These are phyloP conservation scores for Proisotoma minuta DNA, from an alignment of 2,888 invertebrate species.

Conservation along the genomic window DNA sequence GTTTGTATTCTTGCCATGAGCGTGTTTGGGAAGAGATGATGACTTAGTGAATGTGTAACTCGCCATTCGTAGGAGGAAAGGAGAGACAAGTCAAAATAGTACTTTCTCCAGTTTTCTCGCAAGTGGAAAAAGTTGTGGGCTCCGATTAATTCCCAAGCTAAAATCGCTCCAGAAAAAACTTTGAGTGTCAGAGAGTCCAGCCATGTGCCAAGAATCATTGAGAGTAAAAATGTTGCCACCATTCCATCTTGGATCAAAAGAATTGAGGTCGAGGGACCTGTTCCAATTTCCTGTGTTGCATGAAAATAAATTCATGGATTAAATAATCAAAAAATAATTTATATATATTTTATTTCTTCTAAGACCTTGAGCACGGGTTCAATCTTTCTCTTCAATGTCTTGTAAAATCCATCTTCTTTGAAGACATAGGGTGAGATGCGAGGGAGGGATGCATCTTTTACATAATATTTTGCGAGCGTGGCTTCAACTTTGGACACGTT, in stretches of 20 bases:
- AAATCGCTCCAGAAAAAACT: constrained; percentile 36
- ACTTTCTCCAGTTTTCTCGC: constrained; percentile 47
- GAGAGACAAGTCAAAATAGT: constrained; percentile 45
- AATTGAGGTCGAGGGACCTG: constrained; percentile 33
- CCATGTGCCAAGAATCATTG: constrained; percentile 20
- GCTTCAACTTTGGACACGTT: constrained; percentile 27
- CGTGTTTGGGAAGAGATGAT: constrained; percentile 48
- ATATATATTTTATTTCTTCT: too few relatives aligned
- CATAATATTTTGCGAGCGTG: constrained; percentile 43
- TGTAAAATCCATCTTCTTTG: constrained; percentile 47
- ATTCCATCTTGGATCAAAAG: constrained; percentile 35
- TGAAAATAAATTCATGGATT: too few relatives aligned
- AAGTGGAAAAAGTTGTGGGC: constrained; percentile 49
- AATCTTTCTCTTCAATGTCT: constrained; percentile 43
- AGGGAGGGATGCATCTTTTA: constrained; percentile 34
- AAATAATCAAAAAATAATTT: too few relatives aligned
- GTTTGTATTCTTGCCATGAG: constrained; percentile 31
- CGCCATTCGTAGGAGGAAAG: constrained; percentile 48
- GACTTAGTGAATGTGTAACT: constrained; percentile 48
- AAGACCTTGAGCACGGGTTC: constrained; percentile 37
- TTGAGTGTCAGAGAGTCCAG: constrained; percentile 11
- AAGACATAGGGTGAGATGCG: constrained; percentile 49
- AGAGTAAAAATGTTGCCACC: constrained; percentile 16
- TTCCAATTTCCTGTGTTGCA: constrained; percentile 38
- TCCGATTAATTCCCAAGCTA: constrained; percentile 33